phyloP scores from a whole-genome alignment of 2,113 vertebrate species.

The Numenius arquata region DNA sequence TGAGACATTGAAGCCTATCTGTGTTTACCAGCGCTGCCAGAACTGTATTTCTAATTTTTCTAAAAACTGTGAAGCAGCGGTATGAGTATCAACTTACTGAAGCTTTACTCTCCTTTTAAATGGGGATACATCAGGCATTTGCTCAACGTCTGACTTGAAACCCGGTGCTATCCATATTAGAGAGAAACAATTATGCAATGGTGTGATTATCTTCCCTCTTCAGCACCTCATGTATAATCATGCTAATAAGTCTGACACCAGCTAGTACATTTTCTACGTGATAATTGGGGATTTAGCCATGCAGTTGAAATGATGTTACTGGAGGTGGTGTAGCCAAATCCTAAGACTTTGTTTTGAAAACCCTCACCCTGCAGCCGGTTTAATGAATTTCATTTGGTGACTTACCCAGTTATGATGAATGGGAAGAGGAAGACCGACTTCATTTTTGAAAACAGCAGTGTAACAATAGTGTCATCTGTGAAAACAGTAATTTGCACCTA shows the following conservation, averaged over 20 bases:
- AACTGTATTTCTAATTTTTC: not conserved
- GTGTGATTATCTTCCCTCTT: not conserved
- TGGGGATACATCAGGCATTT: not conserved
- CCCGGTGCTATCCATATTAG: not conserved
- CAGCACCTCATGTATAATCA: conserved; percentile 14
- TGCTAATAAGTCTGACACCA: not conserved
- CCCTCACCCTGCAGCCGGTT: not conserved
- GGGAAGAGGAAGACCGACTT: conserved; percentile 35
- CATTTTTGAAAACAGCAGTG: conserved; percentile 27
- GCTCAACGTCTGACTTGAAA: not conserved
- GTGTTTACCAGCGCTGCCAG: not conserved
- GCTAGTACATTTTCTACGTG: not conserved
- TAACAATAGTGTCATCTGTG: not conserved
- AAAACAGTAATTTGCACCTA: not conserved
- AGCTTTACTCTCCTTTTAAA: not conserved
- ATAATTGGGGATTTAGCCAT: not conserved
- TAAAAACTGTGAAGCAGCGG: not conserved
- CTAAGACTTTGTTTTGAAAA: conserved; percentile 26
- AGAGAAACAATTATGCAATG: not conserved
- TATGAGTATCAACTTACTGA: not conserved
- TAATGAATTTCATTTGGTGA: conserved; percentile 50
- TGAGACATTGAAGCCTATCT: not conserved
- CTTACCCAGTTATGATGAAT: conserved; percentile 32
- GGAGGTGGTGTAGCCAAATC: not conserved
- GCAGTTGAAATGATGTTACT: not conserved